phyloP scores from a whole-genome alignment of 2,113 vertebrate species.

The Oriolus oriolus region DNA sequence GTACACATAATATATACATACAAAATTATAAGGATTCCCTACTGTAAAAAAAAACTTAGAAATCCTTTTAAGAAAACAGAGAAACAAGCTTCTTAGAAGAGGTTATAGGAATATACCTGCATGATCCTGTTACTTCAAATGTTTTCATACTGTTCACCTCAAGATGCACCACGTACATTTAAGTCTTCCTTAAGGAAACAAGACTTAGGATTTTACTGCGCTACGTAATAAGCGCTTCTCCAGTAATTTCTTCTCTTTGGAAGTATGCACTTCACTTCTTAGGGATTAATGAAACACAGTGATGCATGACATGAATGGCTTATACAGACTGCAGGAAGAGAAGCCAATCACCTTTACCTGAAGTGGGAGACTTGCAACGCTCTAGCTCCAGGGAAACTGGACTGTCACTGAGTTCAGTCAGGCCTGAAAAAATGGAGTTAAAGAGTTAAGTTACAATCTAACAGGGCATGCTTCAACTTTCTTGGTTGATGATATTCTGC shows the following conservation, averaged over 20 bases:
- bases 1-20: neutral
- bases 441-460: conserved; percentile 57
- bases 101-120: neutral
- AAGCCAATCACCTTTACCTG: conserved; percentile 82
- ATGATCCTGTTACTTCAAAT: neutral
- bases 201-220: neutral
- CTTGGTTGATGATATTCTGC: neutral
- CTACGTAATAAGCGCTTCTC: neutral
- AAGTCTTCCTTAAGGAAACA: neutral
- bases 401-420: conserved; percentile 94
- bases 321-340: conserved; percentile 49
- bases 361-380: conserved; percentile 94
- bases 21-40: neutral
- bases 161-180: neutral
- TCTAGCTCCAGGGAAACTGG: conserved; percentile 92
- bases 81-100: neutral
- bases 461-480: conserved; percentile 54
- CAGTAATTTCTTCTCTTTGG: neutral
- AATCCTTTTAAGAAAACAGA: neutral
- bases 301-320: conserved; percentile 44
- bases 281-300: conserved; percentile 53
- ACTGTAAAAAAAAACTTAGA: neutral
- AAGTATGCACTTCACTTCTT: neutral
- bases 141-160: neutral
- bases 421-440: conserved; percentile 77